Evolutionary conservation across 2,888 invertebrate genomes (phyloP).

Genomic region (Pandemis corylana): DNA sequence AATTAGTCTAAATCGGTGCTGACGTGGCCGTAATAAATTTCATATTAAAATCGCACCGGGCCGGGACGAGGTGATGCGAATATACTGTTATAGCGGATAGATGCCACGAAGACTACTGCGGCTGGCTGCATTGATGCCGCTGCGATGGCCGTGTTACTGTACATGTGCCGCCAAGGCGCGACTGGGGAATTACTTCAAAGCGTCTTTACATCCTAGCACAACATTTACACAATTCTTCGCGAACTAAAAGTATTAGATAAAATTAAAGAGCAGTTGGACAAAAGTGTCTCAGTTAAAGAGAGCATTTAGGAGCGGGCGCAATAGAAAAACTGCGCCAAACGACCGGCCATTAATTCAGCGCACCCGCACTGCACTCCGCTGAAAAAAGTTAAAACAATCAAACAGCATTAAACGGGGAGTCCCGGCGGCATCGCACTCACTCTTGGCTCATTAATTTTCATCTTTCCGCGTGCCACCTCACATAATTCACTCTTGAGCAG

Average conservation of each 20-base stretch:
- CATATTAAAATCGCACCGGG: constrained; percentile 28
- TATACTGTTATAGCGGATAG: constrained; percentile 11
- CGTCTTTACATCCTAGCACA: background rate
- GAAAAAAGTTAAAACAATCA: constrained; percentile 62
- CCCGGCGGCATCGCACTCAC: constrained; percentile 57
- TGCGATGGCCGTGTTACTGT: background rate
- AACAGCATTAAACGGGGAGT: constrained; percentile 67
- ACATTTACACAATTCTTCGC: background rate
- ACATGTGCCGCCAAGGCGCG: background rate
- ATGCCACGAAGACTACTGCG: background rate
- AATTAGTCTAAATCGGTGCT: constrained; percentile 34
- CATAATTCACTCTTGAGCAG: constrained; percentile 83
- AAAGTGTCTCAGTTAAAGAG: constrained; percentile 43
- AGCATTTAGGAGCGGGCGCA: constrained; percentile 44
- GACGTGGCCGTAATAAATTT: constrained; percentile 31
- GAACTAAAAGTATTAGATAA: constrained; percentile 28
- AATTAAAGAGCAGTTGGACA: constrained; percentile 36
- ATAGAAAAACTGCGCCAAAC: constrained; percentile 58
- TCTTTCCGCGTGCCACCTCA: constrained; percentile 75
- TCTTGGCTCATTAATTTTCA: constrained; percentile 85
- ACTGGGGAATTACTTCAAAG: background rate
- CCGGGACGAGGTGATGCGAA: constrained; percentile 11
- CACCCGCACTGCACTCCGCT: constrained; percentile 51
- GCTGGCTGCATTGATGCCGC: background rate
- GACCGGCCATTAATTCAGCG: constrained; percentile 62